Conservation (phyloP, 2,797 vertebrate species). For the Buceros bicornis region DNA sequence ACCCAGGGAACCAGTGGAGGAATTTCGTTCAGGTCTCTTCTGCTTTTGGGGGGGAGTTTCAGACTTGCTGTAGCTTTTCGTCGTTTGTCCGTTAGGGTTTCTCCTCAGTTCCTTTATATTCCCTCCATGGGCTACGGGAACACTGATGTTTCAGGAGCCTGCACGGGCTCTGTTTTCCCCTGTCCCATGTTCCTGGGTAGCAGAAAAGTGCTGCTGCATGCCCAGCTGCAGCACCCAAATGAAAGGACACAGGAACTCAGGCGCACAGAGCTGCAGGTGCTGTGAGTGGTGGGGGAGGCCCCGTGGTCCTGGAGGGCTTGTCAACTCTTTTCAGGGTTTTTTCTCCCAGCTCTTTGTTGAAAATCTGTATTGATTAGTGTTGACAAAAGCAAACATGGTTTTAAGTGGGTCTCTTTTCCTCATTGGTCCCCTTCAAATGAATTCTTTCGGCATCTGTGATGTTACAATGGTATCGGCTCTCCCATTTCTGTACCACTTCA, state of each 20-base stretch:
- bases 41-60: neutral
- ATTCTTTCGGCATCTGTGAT: neutral
- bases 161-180: neutral
- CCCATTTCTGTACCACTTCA: neutral
- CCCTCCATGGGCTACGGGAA: neutral
- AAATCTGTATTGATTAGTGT: neutral
- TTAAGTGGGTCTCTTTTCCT: neutral
- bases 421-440: neutral
- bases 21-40: neutral
- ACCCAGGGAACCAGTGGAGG: neutral
- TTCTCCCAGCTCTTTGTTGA: neutral
- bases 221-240: neutral
- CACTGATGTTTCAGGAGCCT: neutral
- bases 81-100: neutral
- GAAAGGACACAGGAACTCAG: neutral
- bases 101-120: neutral
- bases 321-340: neutral
- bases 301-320: neutral
- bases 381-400: neutral
- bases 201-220: neutral
- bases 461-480: neutral
- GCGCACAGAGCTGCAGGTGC: rapidly evolving
- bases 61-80: neutral
- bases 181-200: neutral
- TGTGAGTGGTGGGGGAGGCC: neutral